Conservation (phyloP, 2,888 invertebrate species). For the Bhutanitis thaidina region DNA sequence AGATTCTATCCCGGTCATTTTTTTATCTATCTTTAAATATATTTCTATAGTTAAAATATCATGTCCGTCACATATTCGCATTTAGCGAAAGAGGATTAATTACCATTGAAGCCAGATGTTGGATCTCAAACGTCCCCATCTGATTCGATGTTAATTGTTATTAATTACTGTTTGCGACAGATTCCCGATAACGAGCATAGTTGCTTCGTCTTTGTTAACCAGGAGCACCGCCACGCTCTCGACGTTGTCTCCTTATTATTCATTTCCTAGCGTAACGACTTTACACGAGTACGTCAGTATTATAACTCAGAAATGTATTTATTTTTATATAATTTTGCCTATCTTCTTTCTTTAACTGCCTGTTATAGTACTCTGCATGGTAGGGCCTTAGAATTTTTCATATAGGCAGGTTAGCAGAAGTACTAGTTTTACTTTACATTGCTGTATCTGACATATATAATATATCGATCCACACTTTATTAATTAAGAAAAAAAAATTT, state of each 20-base stretch:
- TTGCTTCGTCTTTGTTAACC: neutral
- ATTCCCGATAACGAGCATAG: constrained; percentile 13
- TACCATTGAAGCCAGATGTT: neutral
- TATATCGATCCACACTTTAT: too few species aligned
- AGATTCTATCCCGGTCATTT: too few species aligned
- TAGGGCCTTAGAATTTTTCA: too few species aligned
- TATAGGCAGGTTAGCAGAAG: too few species aligned
- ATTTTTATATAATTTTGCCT: too few species aligned
- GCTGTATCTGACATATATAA: too few species aligned
- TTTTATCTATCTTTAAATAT: neutral
- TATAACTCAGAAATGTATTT: too few species aligned
- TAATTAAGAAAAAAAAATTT: too few species aligned
- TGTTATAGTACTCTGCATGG: too few species aligned
- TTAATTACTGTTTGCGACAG: constrained; percentile 27
- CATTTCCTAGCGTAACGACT: neutral
- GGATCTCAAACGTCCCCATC: neutral
- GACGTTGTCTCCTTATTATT: neutral
- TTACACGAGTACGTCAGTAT: too few species aligned
- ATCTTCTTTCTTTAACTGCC: too few species aligned
- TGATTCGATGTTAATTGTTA: constrained; percentile 30
- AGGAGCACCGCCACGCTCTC: neutral
- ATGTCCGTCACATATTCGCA: neutral
- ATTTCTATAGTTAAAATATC: neutral
- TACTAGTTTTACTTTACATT: too few species aligned
- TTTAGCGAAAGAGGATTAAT: constrained; percentile 6